Base-by-base conservation (phyloP, 2,888 invertebrate species). In the Agelastica alni region DNA sequence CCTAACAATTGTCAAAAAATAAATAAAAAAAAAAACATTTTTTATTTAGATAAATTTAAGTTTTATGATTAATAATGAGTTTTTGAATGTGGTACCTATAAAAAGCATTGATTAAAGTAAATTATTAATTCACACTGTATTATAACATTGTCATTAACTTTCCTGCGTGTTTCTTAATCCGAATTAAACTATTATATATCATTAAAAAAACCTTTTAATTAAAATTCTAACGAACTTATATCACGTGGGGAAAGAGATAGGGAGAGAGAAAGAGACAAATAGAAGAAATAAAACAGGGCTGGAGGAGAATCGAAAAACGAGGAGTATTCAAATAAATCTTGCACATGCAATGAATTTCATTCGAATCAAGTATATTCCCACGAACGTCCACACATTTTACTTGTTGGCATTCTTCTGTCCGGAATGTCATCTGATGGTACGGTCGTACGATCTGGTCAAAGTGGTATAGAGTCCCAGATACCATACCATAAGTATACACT, bases 311-410 rank as follows among this genome's bases (percentile, higher is more conserved):
- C 44, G 51, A 49, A 49, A 51, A 55, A 68, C 66, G 59, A 68
- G 63, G 65, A 63, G 37, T 63, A 59, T 56, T 53, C 56, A 44
- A 51, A 65, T 66, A 66, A 69, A 68, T 66, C 62, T 64, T 64
- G 54, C 53, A 59, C 60, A 61, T 58, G 59, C 56, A 56, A 60
- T 63, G 59, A 62, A 64, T 65, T 67, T 66, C 60, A 65, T 68
- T 64, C 66, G 63, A 61, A 60, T 60, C 61, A 64, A 61, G 56
- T 63, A 64, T 67, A 70, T 72, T 72, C 70, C 70, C 71, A 71
- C 71, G 69, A 65, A 67, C 65, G 69, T 69, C 69, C 64, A 68
- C 68, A 69, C 65, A 69, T 68, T 68, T 70, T 64, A 69, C 68
- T 67, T 63, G 68, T 66, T 68, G 67, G 66, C 67, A 70, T 71